Conservation (phyloP, 2,113 vertebrate genomes). For the Carettochelys insculpta region DNA sequence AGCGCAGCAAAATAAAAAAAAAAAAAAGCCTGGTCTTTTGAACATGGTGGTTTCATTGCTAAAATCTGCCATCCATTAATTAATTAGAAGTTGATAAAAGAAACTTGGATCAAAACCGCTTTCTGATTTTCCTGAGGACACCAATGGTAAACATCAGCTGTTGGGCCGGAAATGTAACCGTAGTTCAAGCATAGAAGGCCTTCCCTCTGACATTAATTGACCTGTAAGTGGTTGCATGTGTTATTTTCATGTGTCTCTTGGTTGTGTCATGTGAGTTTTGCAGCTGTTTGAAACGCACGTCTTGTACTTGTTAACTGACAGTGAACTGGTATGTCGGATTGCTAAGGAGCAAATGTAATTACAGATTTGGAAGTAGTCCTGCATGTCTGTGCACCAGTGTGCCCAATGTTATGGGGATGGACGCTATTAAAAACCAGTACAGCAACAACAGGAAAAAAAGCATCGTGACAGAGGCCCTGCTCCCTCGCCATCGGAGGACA, state of each 20-base stretch:
- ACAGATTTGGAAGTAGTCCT: not conserved
- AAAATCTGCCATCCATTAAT: slow-evolving; percentile 54
- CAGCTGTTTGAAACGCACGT: not conserved
- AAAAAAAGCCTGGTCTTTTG: not conserved
- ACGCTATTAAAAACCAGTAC: not conserved
- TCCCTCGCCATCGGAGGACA: not conserved
- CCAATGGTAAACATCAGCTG: slow-evolving; percentile 35
- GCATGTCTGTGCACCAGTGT: not conserved
- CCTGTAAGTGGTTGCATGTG: slow-evolving; percentile 60
- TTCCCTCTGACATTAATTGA: slow-evolving; percentile 30
- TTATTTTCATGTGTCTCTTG: not conserved
- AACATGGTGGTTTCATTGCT: not conserved
- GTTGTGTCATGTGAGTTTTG: not conserved
- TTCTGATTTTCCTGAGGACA: slow-evolving; percentile 53
- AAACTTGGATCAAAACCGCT: slow-evolving; percentile 38
- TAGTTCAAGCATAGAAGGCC: slow-evolving; percentile 5
- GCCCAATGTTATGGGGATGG: not conserved
- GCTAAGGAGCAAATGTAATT: not conserved
- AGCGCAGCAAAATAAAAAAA: not conserved
- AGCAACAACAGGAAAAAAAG: not conserved
- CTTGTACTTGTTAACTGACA: rapidly evolving
- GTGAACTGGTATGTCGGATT: not conserved
- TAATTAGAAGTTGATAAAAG: slow-evolving; percentile 45
- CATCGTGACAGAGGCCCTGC: not conserved
- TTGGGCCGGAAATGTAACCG: slow-evolving; percentile 62